Evolutionary conservation across 2,797 vertebrate genomes (phyloP).

Genomic region (Xenopus petersii): DNA sequence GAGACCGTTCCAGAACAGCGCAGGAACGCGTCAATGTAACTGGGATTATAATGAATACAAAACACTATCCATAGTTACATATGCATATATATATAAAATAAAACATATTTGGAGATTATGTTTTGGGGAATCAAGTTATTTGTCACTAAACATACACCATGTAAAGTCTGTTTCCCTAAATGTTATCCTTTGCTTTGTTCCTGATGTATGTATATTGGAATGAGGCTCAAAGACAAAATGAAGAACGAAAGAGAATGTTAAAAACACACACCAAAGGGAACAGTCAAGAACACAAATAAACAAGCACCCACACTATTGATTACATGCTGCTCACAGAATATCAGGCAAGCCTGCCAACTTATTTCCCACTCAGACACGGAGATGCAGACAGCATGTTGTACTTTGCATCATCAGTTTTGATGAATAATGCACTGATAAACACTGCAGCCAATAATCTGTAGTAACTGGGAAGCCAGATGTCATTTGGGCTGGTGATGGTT

Average conservation of each 20-base stretch:
- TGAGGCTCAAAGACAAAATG: slow-evolving; percentile 59
- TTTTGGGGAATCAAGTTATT: no score
- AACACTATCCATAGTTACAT: no score
- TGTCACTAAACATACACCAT: no score
- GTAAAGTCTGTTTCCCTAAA: no score
- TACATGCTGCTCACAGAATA: slow-evolving; percentile 74
- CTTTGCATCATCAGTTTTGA: slow-evolving; percentile 79
- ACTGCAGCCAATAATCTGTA: slow-evolving; percentile 72
- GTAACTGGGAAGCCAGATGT: slow-evolving; percentile 75
- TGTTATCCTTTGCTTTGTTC: no score
- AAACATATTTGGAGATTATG: no score
- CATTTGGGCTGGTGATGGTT: slow-evolving; percentile 72
- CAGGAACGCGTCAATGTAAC: no score
- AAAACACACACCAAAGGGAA: slow-evolving; percentile 72
- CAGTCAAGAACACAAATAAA: slow-evolving; percentile 73
- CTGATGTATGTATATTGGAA: slow-evolving; percentile 49
- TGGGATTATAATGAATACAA: no score
- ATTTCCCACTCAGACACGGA: slow-evolving; percentile 64
- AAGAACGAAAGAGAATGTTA: slow-evolving; percentile 70
- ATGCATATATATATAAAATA: no score
- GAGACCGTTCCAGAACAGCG: no score
- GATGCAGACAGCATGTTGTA: slow-evolving; percentile 75
- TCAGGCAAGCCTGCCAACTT: slow-evolving; percentile 74
- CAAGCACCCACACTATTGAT: slow-evolving; percentile 75
- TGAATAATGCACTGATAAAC: slow-evolving; percentile 78